Percentiles rank a stretch among this genome's conserved stretches.
Conservation (phyloP, 2,888 invertebrate genomes). For the Drosophila prostipennis region DNA sequence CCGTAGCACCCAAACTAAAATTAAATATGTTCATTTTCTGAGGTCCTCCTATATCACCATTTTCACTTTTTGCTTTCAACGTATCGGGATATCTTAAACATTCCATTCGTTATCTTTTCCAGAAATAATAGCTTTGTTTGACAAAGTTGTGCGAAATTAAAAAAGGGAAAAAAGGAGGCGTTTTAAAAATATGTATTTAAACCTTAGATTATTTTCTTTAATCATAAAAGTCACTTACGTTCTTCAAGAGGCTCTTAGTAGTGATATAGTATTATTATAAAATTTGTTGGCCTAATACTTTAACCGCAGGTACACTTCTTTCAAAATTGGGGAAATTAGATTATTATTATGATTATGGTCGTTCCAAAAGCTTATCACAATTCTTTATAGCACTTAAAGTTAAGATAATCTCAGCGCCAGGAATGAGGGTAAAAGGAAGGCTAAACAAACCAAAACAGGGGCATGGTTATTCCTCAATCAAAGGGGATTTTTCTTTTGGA, state of each 20-base stretch:
- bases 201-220: too few relatives aligned
- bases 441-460: constrained; percentile 5
- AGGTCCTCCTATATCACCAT: background rate
- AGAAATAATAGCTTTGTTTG: background rate
- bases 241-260: too few relatives aligned
- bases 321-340: constrained; percentile 15
- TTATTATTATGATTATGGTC: constrained; percentile 22
- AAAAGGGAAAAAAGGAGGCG: background rate
- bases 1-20: background rate
- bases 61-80: background rate
- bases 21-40: background rate
- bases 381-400: constrained; percentile 51
- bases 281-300: background rate
- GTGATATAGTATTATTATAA: too few relatives aligned
- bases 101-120: background rate
- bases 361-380: constrained; percentile 43
- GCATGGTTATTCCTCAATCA: background rate
- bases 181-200: too few relatives aligned
- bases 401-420: constrained; percentile 57
- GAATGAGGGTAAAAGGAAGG: background rate
- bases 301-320: constrained; percentile 2
- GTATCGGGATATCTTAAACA: background rate
- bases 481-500: background rate
- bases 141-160: background rate
- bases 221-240: too few relatives aligned